Conservation (phyloP, 2,113 vertebrate genomes). For the Gobio gobio region DNA sequence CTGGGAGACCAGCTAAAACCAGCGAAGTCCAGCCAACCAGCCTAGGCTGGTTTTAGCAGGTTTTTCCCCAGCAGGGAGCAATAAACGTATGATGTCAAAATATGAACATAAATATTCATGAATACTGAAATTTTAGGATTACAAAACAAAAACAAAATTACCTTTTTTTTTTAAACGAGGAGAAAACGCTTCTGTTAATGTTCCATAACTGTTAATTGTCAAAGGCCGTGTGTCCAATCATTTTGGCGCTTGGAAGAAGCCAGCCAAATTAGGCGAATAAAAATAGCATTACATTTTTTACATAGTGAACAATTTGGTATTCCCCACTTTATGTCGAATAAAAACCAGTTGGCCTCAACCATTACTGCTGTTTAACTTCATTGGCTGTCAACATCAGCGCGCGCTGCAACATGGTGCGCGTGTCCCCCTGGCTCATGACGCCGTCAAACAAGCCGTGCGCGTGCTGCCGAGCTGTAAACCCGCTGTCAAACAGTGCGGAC, state of each 20-base stretch:
- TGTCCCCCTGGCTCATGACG: slow-evolving; percentile 4
- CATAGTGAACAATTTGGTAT: background rate
- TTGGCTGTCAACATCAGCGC: slow-evolving; percentile 28
- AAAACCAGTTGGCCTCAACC: background rate
- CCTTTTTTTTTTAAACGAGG: background rate
- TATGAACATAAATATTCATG: background rate
- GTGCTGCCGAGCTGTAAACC: background rate
- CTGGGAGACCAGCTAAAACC: too few species aligned
- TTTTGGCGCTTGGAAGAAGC: background rate
- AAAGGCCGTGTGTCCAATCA: background rate
- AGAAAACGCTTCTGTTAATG: background rate
- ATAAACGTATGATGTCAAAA: background rate
- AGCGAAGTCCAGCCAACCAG: too few species aligned
- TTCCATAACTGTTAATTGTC: background rate
- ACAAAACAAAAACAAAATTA: background rate
- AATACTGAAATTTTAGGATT: background rate
- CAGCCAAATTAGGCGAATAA: background rate
- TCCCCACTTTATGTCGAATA: background rate
- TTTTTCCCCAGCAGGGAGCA: too few species aligned
- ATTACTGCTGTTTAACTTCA: slow-evolving; percentile 5
- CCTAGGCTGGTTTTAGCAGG: too few species aligned
- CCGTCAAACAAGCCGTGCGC: slow-evolving; percentile 8
- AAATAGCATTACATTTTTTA: background rate
- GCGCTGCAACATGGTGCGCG: slow-evolving; percentile 14
- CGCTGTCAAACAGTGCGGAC: slow-evolving; percentile 11